Conservation (phyloP, 1,140 invertebrate genomes). For the Hirudo medicinalis region DNA sequence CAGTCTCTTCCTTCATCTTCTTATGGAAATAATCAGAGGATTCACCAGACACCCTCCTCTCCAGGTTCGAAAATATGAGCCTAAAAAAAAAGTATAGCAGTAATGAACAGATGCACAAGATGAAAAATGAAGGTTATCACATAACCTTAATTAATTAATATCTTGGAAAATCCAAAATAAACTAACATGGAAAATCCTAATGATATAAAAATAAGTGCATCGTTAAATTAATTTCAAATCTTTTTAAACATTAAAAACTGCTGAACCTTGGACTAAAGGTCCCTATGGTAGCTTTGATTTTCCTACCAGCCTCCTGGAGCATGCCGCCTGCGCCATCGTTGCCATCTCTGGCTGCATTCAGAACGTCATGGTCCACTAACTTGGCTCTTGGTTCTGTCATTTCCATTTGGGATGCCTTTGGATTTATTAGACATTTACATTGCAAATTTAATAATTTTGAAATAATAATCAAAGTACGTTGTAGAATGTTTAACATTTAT, state of each 20-base stretch:
- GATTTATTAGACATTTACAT: background rate
- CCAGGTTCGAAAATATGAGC: too few species aligned
- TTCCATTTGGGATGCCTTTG: background rate
- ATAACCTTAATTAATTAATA: background rate
- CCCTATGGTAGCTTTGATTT: background rate
- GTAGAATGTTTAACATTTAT: too few species aligned
- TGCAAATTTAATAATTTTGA: background rate
- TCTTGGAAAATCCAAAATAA: background rate
- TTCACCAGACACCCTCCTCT: too few species aligned
- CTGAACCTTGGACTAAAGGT: background rate
- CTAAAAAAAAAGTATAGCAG: too few species aligned
- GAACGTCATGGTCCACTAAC: background rate
- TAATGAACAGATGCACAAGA: too few species aligned
- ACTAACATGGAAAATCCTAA: background rate
- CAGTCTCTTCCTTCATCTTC: too few species aligned
- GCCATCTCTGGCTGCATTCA: background rate
- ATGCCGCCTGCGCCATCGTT: background rate
- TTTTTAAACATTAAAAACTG: background rate
- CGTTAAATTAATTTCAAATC: background rate
- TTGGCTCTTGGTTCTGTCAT: background rate
- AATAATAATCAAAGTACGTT: background rate
- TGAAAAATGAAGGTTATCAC: too few species aligned
- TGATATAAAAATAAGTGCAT: background rate
- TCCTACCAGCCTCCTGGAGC: background rate
- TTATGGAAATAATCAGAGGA: too few species aligned